A percentile compares a stretch with the other conserved stretches of the same genome.
These are phyloP conservation scores for Pyrgilauda ruficollis DNA, from an alignment of 2,113 vertebrate species.

Conservation along the genomic window DNA sequence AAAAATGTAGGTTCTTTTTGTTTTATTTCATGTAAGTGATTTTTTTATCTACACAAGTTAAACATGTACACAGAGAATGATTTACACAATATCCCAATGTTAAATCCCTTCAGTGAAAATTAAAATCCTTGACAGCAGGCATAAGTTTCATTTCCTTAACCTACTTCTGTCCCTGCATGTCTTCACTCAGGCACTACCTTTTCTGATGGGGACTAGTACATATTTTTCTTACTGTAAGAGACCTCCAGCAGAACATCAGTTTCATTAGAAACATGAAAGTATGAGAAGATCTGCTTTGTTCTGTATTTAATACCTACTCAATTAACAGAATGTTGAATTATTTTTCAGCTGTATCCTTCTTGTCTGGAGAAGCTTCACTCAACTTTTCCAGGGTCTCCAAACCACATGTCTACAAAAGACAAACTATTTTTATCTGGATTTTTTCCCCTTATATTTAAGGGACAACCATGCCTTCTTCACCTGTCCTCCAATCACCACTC, in stretches of 20 bases:
- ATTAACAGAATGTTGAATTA: background rate
- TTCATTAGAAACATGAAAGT: background rate
- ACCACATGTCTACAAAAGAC: background rate
- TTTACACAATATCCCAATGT: background rate
- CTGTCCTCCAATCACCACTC: background rate
- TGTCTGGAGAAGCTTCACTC: background rate
- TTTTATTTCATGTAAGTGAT: background rate
- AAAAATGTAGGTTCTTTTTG: background rate
- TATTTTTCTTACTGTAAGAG: background rate
- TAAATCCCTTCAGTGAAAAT: background rate
- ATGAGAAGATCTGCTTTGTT: background rate
- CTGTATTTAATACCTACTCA: background rate
- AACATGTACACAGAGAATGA: background rate
- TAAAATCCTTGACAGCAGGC: background rate
- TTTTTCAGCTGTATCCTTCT: background rate
- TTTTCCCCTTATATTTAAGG: background rate
- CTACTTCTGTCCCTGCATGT: background rate
- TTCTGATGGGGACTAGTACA: background rate
- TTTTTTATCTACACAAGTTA: background rate
- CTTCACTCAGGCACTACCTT: background rate
- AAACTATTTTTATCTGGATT: background rate
- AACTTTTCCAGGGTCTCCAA: background rate
- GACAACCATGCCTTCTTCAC: background rate
- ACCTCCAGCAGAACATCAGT: background rate
- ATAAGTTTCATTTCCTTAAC: background rate